Evolutionary conservation across 1,140 invertebrate genomes (phyloP), one percentile per base, ranked within the genome.

Genomic region (Trichonephila inaurata): DNA sequence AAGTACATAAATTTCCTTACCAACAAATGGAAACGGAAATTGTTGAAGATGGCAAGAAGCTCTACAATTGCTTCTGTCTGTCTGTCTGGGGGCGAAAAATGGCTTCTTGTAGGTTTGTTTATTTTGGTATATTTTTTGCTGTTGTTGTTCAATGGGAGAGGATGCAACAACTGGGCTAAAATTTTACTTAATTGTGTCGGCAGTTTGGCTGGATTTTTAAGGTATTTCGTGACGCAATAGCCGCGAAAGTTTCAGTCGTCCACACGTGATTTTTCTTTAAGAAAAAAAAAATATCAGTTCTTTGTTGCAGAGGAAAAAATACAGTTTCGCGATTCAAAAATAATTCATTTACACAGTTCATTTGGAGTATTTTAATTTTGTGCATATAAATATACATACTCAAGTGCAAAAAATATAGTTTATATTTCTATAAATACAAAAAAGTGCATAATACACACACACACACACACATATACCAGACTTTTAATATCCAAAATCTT

Each of bases 1-100:
- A 60, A 58, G 51, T 60, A 85, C 60, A 85, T 60, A 85, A 61
- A 85, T 85, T 85, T 85, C 83, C 83, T 61, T 61, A 21, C 83
- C 7, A 58, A 19, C 18, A 61, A 60, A 85, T 60, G n/a, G 83
- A 85, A 85, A 61, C 44, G 51, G 83, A 61, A 85, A 85, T 60
- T 85, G 44, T 58, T 19, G 83, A 61, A 61, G n/a, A 61, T 60
- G 44, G 58, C 4, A 6, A 24, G 83, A 85, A 85, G 83, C 82
- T 28, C 51, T 85, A 60, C 82, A 85, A 61, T 33, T n/a, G 51
- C 58, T 60, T 60, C 44, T 85, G 83, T 14, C 14, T 77, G 72
- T 85, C 82, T 60, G 82, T 14, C 14, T 77, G 72, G 62, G 14
- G 19, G 14, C 16, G 61, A 85, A 85, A 85, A 85, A 61, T 58